A percentile compares a stretch with the other conserved stretches of the same genome.
phyloP scores from a whole-genome alignment of 1,140 invertebrate species.

The Solenopsis invicta region DNA sequence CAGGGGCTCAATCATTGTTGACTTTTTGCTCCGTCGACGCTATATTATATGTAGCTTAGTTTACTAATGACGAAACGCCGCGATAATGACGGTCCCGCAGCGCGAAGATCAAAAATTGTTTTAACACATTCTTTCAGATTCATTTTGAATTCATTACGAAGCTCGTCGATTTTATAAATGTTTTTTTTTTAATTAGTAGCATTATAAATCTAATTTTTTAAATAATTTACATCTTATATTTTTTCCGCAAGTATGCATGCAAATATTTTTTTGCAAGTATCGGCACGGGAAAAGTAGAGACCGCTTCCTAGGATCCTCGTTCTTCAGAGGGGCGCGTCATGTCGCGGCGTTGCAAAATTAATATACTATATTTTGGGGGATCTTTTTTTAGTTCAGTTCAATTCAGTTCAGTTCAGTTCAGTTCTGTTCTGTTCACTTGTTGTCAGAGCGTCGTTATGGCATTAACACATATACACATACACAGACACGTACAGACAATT shows the following conservation, averaged over 20 bases:
- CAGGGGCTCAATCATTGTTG: conserved; percentile 81
- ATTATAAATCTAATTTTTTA: too few relatives aligned
- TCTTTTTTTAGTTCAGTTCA: conserved; percentile 80
- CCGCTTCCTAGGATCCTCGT: background rate
- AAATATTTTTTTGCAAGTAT: too few relatives aligned
- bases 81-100: conserved; percentile 59
- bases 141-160: background rate
- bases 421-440: conserved; percentile 79
- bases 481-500: conserved; percentile 53
- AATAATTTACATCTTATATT: too few relatives aligned
- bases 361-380: conserved; percentile 57
- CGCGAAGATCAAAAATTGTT: conserved; percentile 22
- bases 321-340: background rate
- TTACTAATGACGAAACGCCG: conserved; percentile 65
- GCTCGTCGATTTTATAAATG: background rate
- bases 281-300: too few relatives aligned
- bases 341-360: conserved; percentile 39
- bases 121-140: background rate
- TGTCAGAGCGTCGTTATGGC: conserved; percentile 76
- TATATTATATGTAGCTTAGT: conserved; percentile 71
- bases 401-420: conserved; percentile 76
- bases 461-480: background rate
- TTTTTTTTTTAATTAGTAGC: too few relatives aligned
- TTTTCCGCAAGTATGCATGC: too few relatives aligned
- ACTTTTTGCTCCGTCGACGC: conserved; percentile 77